Evolutionary conservation across 2,888 invertebrate species (phyloP).

Genomic region (Drosophila pseudotakahashii): DNA sequence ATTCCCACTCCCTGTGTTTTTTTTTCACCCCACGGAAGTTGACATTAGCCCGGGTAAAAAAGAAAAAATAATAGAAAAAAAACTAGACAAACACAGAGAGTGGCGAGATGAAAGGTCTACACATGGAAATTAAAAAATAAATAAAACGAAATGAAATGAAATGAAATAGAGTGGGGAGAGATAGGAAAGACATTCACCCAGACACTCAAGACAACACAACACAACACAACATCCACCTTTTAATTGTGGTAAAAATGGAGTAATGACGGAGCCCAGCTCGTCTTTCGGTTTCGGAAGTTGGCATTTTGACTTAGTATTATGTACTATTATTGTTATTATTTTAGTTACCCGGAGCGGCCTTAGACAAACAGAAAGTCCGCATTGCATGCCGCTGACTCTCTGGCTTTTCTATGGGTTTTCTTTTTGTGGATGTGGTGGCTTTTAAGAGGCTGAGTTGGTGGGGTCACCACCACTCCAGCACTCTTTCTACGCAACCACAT

Average conservation of each 20-base stretch:
- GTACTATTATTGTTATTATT: slow-evolving; percentile 71
- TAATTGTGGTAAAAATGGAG: slow-evolving; percentile 69
- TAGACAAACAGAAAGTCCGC: slow-evolving; percentile 69
- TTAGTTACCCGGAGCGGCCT: slow-evolving; percentile 54
- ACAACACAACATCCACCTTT: slow-evolving; percentile 44
- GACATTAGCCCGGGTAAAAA: slow-evolving; percentile 20
- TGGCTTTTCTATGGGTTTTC: neutral
- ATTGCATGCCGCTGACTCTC: slow-evolving; percentile 36
- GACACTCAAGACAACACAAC: slow-evolving; percentile 28
- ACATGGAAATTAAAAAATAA: slow-evolving; percentile 35
- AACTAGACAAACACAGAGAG: slow-evolving; percentile 14
- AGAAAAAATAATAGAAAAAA: neutral
- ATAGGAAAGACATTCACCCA: slow-evolving; percentile 49
- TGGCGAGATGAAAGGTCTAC: slow-evolving; percentile 31
- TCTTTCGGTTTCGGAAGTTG: slow-evolving; percentile 61
- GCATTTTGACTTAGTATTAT: slow-evolving; percentile 69
- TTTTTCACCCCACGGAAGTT: slow-evolving; percentile 18
- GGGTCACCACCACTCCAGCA: slow-evolving; percentile 1
- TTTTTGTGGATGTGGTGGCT: neutral
- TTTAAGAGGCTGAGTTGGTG: slow-evolving; percentile 16
- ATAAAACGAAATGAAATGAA: slow-evolving; percentile 24
- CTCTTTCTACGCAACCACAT: slow-evolving; percentile 51
- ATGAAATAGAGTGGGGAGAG: slow-evolving; percentile 21
- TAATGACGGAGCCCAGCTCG: slow-evolving; percentile 59
- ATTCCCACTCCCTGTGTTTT: neutral